Evolutionary conservation across 2,797 vertebrate genomes (phyloP).

Genomic region (Rhabdophis nuchalis): DNA sequence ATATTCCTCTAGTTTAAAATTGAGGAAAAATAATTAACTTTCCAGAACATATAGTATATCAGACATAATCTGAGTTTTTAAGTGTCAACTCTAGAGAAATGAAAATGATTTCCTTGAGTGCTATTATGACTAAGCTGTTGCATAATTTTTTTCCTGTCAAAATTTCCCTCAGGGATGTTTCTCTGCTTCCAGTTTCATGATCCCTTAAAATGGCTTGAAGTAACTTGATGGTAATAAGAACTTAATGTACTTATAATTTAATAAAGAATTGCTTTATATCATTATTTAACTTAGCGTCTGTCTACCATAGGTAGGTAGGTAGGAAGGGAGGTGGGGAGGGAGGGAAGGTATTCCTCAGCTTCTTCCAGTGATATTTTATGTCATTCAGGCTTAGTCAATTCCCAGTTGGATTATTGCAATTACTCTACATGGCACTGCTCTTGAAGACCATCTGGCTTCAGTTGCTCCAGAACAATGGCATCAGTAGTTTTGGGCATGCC

Average conservation of each 20-base stretch:
- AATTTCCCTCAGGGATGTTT: not conserved
- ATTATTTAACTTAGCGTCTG: not conserved
- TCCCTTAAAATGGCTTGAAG: not conserved
- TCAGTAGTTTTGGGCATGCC: not conserved
- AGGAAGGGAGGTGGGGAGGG: rapidly evolving
- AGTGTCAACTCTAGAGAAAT: slow-evolving; percentile 25
- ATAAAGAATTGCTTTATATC: not conserved
- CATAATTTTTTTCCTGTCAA: slow-evolving; percentile 41
- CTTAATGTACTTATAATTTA: slow-evolving; percentile 32
- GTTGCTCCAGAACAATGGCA: not conserved
- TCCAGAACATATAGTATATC: not conserved
- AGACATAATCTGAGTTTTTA: slow-evolving; percentile 11
- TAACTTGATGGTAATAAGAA: slow-evolving; percentile 6
- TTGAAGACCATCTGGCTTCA: not conserved
- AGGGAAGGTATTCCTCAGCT: not conserved
- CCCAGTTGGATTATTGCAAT: not conserved
- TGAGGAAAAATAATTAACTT: not conserved
- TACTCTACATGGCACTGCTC: not conserved
- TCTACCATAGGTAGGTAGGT: not conserved
- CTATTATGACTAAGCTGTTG: not conserved
- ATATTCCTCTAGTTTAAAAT: not conserved
- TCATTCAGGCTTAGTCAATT: not conserved
- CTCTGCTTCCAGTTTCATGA: slow-evolving; percentile 29
- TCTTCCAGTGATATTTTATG: not conserved
- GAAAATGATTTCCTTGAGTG: slow-evolving; percentile 19